phyloP scores from a whole-genome alignment of 2,797 vertebrate species.

The Erpetoichthys calabaricus region DNA sequence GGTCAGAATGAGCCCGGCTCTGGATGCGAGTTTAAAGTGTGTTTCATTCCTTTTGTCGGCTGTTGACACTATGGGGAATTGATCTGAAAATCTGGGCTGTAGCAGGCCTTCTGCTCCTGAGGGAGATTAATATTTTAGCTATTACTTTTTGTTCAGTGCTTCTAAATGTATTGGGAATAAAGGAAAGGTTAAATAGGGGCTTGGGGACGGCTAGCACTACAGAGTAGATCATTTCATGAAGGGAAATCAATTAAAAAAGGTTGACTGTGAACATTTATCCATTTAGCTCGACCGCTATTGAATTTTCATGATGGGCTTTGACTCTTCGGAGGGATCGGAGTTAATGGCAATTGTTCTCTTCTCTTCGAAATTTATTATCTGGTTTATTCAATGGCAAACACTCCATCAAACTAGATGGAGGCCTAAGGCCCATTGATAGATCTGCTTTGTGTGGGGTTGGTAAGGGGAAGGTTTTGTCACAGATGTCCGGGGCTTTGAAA shows the following conservation, averaged over 20 bases:
- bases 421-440: slow-evolving; percentile 93
- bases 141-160: slow-evolving; percentile 60
- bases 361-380: slow-evolving; percentile 97
- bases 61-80: slow-evolving; percentile 58
- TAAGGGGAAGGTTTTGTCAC: slow-evolving; percentile 77
- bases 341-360: slow-evolving; percentile 95
- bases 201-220: slow-evolving; percentile 63
- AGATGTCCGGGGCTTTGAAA: slow-evolving; percentile 98
- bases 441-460: slow-evolving; percentile 85
- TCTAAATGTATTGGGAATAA: slow-evolving; percentile 70
- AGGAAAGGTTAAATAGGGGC: slow-evolving; percentile 74
- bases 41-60: slow-evolving; percentile 58
- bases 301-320: slow-evolving; percentile 97
- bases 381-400: slow-evolving; percentile 97
- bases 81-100: slow-evolving; percentile 62
- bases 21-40: slow-evolving; percentile 60
- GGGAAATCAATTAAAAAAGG: slow-evolving; percentile 98
- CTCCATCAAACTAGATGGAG: slow-evolving; percentile 96
- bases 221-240: slow-evolving; percentile 93
- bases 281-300: slow-evolving; percentile 97
- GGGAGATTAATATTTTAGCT: slow-evolving; percentile 71
- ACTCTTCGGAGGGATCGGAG: slow-evolving; percentile 87
- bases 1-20: slow-evolving; percentile 56
- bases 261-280: slow-evolving; percentile 95
- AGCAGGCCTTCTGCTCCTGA: slow-evolving; percentile 56